Percentiles rank a stretch among this genome's conserved stretches.
Evolutionary conservation across 1,140 invertebrate genomes (phyloP).

Genomic region (Neodiprion virginianus): DNA sequence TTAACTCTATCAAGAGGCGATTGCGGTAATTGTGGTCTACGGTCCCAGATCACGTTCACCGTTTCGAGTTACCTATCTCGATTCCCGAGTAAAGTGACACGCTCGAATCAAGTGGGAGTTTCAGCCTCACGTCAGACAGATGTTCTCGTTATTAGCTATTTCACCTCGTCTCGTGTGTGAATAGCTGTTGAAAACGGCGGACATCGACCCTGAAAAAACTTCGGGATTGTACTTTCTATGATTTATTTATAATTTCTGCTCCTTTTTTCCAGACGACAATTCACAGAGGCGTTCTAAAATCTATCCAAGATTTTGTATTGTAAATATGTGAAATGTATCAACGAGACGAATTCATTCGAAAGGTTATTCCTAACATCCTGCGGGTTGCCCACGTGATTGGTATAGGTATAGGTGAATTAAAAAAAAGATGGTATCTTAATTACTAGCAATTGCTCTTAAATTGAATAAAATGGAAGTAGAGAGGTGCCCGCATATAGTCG

Average conservation of each 20-base stretch:
- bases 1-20: background rate
- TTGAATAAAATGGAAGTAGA: slow-evolving; percentile 4
- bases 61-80: slow-evolving; percentile 3
- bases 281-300: too few relatives aligned
- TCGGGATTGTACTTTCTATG: too few relatives aligned
- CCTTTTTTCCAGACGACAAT: too few relatives aligned
- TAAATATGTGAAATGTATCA: too few relatives aligned
- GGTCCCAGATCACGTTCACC: background rate
- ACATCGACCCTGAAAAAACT: too few relatives aligned
- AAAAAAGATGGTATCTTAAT: slow-evolving; percentile 4
- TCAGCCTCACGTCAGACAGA: background rate
- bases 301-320: too few relatives aligned
- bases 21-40: background rate
- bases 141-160: background rate
- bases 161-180: background rate
- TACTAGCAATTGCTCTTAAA: background rate
- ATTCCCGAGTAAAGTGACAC: background rate
- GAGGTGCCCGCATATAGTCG: background rate
- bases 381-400: too few relatives aligned
- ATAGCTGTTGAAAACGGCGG: too few relatives aligned
- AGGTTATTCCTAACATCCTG: too few relatives aligned
- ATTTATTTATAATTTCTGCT: too few relatives aligned
- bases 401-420: too few relatives aligned
- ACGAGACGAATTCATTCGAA: too few relatives aligned
- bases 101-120: background rate